A percentile compares a stretch with the other conserved stretches of the same genome.
Evolutionary conservation across 2,113 vertebrate species (phyloP).

Genomic region (Callithrix jacchus): DNA sequence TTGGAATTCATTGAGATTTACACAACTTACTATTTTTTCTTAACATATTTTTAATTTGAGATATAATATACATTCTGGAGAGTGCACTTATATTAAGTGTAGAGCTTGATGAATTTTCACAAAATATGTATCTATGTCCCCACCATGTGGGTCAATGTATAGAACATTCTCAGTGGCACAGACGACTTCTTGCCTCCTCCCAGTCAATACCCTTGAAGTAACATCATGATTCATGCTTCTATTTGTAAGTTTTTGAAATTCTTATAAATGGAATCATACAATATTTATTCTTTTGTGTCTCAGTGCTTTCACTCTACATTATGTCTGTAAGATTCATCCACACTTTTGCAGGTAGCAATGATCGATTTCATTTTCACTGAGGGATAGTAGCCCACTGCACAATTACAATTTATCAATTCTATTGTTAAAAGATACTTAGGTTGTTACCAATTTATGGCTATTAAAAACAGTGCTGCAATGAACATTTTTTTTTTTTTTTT

Average conservation of each 20-base stretch:
- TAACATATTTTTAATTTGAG: background rate
- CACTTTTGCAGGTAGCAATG: background rate
- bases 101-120: constrained; percentile 14
- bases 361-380: background rate
- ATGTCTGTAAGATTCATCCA: background rate
- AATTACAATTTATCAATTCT: background rate
- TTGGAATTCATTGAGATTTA: background rate
- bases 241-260: background rate
- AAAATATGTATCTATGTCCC: background rate
- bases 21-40: background rate
- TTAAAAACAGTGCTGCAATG: background rate
- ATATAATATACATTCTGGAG: background rate
- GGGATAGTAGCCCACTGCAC: background rate
- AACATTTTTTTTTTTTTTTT: background rate
- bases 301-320: background rate
- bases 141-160: background rate
- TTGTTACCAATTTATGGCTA: background rate
- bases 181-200: background rate
- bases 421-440: background rate
- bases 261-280: background rate
- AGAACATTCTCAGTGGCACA: background rate
- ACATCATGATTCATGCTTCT: background rate
- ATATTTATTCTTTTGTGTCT: background rate
- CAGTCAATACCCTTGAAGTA: background rate
- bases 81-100: background rate